These are phyloP conservation scores for Notoglanidium macrostoma DNA, from an alignment of 2,797 vertebrate genomes.

Conservation along the genomic window DNA sequence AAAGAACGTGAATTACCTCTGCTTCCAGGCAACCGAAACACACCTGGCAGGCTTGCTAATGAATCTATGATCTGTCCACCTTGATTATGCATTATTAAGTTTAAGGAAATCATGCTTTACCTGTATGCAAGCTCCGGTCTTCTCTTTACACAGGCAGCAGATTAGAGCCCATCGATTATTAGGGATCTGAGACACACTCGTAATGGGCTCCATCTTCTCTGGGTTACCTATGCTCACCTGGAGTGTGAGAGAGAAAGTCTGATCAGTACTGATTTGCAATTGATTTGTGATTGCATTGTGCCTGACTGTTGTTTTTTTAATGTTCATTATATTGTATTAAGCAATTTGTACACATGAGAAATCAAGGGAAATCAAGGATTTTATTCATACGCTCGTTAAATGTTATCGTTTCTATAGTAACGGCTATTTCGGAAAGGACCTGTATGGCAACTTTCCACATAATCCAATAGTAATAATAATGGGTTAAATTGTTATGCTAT, in stretches of 20 bases:
- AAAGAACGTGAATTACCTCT: background rate
- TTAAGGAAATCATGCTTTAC: constrained; percentile 62
- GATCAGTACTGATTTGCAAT: background rate
- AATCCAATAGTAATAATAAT: background rate
- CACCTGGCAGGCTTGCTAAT: no score
- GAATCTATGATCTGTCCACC: background rate
- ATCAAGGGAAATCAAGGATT: background rate
- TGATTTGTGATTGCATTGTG: background rate
- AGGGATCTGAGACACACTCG: constrained; percentile 96
- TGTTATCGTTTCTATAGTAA: background rate
- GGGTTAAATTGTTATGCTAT: background rate
- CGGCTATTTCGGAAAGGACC: background rate
- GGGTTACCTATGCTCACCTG: constrained; percentile 95
- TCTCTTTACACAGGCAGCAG: constrained; percentile 95
- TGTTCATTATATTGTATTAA: background rate
- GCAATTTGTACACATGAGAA: background rate
- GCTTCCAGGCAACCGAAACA: background rate
- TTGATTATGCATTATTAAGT: background rate
- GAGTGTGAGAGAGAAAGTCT: background rate
- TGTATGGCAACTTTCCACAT: background rate
- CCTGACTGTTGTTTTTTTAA: no score
- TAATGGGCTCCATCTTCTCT: constrained; percentile 99
- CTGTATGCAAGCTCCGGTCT: constrained; percentile 95
- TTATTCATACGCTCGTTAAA: background rate
- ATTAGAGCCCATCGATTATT: constrained; percentile 94